Evolutionary conservation across 2,113 vertebrate genomes (phyloP).

Genomic region (Hassar affinis): DNA sequence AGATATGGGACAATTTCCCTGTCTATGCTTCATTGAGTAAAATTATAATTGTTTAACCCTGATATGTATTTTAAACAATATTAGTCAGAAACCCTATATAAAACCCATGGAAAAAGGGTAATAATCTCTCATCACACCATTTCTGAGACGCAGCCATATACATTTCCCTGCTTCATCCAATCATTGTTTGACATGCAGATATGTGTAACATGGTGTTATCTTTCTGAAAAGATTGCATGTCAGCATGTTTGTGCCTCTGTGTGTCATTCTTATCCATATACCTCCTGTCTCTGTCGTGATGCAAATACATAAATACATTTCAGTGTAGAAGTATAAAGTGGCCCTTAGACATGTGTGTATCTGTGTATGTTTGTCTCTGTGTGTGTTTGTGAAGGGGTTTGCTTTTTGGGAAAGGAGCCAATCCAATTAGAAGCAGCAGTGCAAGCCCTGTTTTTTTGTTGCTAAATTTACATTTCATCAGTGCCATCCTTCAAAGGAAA

Average conservation of each 20-base stretch:
- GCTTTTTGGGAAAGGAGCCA: conserved; percentile 79
- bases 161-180: not conserved
- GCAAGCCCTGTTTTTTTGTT: conserved; percentile 68
- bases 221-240: not conserved
- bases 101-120: not conserved
- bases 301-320: not conserved
- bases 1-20: not conserved
- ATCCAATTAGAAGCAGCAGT: conserved; percentile 78
- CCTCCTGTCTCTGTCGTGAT: not conserved
- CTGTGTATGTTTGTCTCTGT: conserved; percentile 36
- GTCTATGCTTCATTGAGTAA: not conserved
- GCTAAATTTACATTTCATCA: conserved; percentile 74
- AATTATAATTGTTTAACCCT: not conserved
- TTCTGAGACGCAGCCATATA: not conserved
- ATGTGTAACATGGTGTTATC: not conserved
- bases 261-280: not conserved
- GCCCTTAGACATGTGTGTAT: not conserved
- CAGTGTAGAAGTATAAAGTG: not conserved
- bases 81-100: not conserved
- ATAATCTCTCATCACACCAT: not conserved
- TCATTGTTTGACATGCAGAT: not conserved
- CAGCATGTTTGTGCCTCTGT: not conserved
- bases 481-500: conserved; percentile 16
- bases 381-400: conserved; percentile 33
- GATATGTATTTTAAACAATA: not conserved